These are phyloP conservation scores for Gobio occitaniae DNA, from an alignment of 2,797 vertebrate species.

Conservation along the genomic window DNA sequence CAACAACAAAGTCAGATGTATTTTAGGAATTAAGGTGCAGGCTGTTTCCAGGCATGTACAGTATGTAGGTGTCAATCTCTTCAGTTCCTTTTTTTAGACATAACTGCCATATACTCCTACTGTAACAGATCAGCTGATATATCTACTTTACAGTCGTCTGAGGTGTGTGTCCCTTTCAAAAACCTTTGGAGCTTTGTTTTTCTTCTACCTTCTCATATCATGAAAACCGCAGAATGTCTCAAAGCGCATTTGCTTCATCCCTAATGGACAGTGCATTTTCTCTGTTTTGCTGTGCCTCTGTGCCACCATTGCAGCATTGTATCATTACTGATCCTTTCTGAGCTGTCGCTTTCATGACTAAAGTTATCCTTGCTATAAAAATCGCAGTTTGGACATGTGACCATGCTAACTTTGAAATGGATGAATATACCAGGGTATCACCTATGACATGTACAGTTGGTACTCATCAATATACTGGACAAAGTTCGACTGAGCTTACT, in stretches of 20 bases:
- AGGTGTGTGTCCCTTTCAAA: conserved; percentile 78
- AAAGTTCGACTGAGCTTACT: conserved; percentile 85
- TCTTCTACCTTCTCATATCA: conserved; percentile 22
- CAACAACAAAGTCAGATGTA: not conserved
- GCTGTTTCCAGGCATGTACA: not conserved
- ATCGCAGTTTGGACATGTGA: conserved; percentile 66
- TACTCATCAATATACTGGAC: conserved; percentile 68
- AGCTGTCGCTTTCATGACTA: conserved; percentile 27
- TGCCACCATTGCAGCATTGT: conserved; percentile 31
- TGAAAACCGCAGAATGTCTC: conserved; percentile 70
- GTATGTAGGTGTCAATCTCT: not conserved
- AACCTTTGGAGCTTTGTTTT: conserved; percentile 60
- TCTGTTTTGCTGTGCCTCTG: conserved; percentile 23
- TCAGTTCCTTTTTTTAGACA: not conserved
- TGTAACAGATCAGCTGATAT: not conserved
- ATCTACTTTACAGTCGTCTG: conserved; percentile 63
- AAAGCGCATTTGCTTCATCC: conserved; percentile 46
- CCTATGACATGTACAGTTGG: conserved; percentile 64
- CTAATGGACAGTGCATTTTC: conserved; percentile 39
- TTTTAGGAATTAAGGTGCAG: not conserved
- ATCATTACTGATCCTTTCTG: conserved; percentile 13
- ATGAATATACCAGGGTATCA: conserved; percentile 59
- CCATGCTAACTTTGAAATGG: conserved; percentile 72
- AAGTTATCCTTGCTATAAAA: conserved; percentile 72
- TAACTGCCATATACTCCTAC: not conserved